Conservation (phyloP, 2,888 invertebrate genomes). For the Leucoptera coffeella region DNA sequence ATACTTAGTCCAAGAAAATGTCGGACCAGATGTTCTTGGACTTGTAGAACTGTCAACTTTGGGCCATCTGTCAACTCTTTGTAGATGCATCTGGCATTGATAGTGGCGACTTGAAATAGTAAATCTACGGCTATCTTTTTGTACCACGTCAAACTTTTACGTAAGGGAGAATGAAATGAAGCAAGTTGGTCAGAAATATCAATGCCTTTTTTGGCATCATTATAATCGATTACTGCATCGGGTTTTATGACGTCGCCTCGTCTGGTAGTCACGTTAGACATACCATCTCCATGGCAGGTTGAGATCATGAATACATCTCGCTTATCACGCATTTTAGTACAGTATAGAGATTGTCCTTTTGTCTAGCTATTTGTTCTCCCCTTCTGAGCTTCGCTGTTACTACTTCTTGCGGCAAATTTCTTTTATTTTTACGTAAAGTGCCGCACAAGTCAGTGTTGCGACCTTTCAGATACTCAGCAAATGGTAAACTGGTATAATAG, state of each 20-base stretch:
- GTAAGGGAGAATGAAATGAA: slow-evolving; percentile 7
- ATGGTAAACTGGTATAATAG: slow-evolving; percentile 5
- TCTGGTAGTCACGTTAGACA: slow-evolving; percentile 5
- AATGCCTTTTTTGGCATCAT: slow-evolving; percentile 8
- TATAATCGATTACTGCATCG: slow-evolving; percentile 7
- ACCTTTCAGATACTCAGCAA: slow-evolving; percentile 4
- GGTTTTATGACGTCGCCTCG: slow-evolving; percentile 4
- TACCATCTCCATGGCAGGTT: slow-evolving; percentile 8
- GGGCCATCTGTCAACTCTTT: slow-evolving; percentile 4
- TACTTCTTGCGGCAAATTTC: background rate
- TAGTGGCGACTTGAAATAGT: slow-evolving; percentile 5
- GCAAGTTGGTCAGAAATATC: slow-evolving; percentile 8
- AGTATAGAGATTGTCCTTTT: slow-evolving; percentile 8
- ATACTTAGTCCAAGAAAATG: slow-evolving; percentile 1
- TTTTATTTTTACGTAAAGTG: slow-evolving; percentile 8
- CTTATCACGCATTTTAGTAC: slow-evolving; percentile 9
- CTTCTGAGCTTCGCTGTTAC: slow-evolving; percentile 1
- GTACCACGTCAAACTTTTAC: slow-evolving; percentile 8
- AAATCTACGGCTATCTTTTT: slow-evolving; percentile 7
- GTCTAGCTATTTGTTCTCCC: slow-evolving; percentile 7
- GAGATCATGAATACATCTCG: slow-evolving; percentile 9
- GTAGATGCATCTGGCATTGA: slow-evolving; percentile 7
- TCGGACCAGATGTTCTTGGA: slow-evolving; percentile 7
- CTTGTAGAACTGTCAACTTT: slow-evolving; percentile 7
- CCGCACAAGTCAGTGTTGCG: slow-evolving; percentile 8